Evolutionary conservation across 2,888 invertebrate genomes (phyloP), one percentile per base, ranked within the genome.

Genomic region (Drosophila diplacantha): DNA sequence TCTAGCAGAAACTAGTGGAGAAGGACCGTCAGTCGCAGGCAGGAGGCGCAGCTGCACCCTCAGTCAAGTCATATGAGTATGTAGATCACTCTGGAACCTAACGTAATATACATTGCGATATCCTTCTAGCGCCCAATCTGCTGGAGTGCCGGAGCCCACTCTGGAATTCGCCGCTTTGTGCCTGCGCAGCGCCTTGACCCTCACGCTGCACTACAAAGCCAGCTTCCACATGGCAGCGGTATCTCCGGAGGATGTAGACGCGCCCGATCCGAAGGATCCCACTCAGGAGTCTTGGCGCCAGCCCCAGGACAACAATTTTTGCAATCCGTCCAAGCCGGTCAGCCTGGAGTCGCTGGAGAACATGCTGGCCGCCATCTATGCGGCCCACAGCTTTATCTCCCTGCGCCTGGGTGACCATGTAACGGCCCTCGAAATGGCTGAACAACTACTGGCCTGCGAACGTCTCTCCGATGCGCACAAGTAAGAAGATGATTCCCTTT

Each of bases 81-180:
- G 84, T 69, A 0, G 0, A 16, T 5, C 1, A 20, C 9, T 9
- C 11, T 32, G 0, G 0, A 6, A n/a, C 9, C 14, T 8, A 0
- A 3, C 3, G 12, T 5, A 8, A 26, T 3, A 8, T 8, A 12
- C 8, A 32, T 29, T 11, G 5, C 11, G 1, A 1, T n/a, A 3
- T 11, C 1, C 0, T 20, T 24, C 22, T 22, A 80, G 74, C 70
- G 87, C 89, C 9, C 92, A 94, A 78, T 94, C 95, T 0, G 94
- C 93, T 82, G 96, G 96, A 2, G 94, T 96, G 73, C 96, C 97
- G 18, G 93, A 94, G 50, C 92, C 96, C 7, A 95, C 95, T 8
- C 88, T 98, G 74, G 96, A 97, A 89, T 98, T 97, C 90, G 97
- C 95, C 5, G 93, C 93, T 1, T 89, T 97, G 26, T 97, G 97